phyloP scores from a whole-genome alignment of 2,888 invertebrate genomes.

The Apeira syringaria region DNA sequence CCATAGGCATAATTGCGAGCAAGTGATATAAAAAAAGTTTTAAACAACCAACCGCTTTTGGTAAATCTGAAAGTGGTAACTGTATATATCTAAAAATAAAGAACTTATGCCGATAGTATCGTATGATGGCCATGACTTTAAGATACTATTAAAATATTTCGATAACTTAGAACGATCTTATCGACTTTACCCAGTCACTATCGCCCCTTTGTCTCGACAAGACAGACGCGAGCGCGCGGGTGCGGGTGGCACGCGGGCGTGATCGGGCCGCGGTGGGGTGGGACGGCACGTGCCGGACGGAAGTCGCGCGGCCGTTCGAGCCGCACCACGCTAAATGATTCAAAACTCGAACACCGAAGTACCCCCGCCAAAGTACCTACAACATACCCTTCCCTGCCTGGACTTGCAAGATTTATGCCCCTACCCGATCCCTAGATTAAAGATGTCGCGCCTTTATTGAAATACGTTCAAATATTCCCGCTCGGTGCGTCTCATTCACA shows the following conservation, averaged over 20 bases:
- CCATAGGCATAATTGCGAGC: too few species aligned
- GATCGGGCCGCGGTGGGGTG: slow-evolving; percentile 35
- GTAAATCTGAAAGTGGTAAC: too few species aligned
- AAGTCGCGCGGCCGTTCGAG: slow-evolving; percentile 71
- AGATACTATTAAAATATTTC: slow-evolving; percentile 28
- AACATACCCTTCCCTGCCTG: slow-evolving; percentile 34
- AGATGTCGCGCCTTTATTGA: slow-evolving; percentile 82
- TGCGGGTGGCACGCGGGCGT: slow-evolving; percentile 31
- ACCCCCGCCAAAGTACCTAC: slow-evolving; percentile 23
- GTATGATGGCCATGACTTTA: too few species aligned
- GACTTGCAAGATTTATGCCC: slow-evolving; percentile 83
- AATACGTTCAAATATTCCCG: slow-evolving; percentile 70
- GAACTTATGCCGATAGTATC: too few species aligned
- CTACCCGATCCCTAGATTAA: slow-evolving; percentile 81
- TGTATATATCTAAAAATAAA: too few species aligned
- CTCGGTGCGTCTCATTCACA: slow-evolving; percentile 53
- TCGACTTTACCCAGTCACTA: slow-evolving; percentile 47
- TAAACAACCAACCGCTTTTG: too few species aligned
- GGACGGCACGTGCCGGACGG: slow-evolving; percentile 78
- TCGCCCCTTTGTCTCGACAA: slow-evolving; percentile 82
- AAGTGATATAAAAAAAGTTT: too few species aligned
- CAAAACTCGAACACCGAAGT: slow-evolving; percentile 61
- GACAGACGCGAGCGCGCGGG: slow-evolving; percentile 68
- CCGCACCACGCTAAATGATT: slow-evolving; percentile 80
- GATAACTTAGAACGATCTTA: slow-evolving; percentile 28